These are phyloP conservation scores for Bursaphelenchus okinawaensis DNA, from an alignment of 2,888 invertebrate species.

Conservation along the genomic window DNA sequence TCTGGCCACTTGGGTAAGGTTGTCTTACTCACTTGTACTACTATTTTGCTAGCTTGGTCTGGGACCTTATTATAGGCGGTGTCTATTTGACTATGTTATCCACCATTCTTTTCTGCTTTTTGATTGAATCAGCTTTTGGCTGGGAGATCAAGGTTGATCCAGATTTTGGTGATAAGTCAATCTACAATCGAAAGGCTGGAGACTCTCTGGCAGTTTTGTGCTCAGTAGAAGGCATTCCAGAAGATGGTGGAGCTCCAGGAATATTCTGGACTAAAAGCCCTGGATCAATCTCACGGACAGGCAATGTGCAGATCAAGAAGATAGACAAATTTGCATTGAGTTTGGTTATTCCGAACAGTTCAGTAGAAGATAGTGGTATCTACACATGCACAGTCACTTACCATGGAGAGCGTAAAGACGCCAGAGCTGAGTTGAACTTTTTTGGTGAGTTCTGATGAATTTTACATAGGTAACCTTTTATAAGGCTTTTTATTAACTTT, in stretches of 20 bases:
- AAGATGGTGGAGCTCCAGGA: neutral
- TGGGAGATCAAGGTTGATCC: neutral
- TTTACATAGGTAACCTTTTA: no score
- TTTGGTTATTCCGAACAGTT: slow-evolving; percentile 18
- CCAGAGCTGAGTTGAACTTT: slow-evolving; percentile 21
- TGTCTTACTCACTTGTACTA: neutral
- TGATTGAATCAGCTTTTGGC: neutral
- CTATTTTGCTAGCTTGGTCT: neutral
- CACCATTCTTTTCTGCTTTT: no score
- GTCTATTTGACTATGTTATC: neutral
- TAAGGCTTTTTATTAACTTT: no score
- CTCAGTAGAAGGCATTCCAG: neutral
- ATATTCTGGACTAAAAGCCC: neutral
- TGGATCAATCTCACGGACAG: slow-evolving; percentile 17
- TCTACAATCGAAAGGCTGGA: neutral
- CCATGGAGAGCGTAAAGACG: slow-evolving; percentile 4
- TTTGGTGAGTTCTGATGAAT: slow-evolving; percentile 16
- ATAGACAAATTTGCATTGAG: slow-evolving; percentile 21
- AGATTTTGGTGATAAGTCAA: neutral
- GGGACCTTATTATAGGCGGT: neutral
- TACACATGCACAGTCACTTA: slow-evolving; percentile 24
- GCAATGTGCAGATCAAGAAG: slow-evolving; percentile 21
- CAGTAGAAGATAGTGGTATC: slow-evolving; percentile 22
- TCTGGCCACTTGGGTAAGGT: neutral
- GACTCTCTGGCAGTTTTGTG: neutral